phyloP scores from a whole-genome alignment of 2,113 vertebrate species.

The Syrrhaptes paradoxus region DNA sequence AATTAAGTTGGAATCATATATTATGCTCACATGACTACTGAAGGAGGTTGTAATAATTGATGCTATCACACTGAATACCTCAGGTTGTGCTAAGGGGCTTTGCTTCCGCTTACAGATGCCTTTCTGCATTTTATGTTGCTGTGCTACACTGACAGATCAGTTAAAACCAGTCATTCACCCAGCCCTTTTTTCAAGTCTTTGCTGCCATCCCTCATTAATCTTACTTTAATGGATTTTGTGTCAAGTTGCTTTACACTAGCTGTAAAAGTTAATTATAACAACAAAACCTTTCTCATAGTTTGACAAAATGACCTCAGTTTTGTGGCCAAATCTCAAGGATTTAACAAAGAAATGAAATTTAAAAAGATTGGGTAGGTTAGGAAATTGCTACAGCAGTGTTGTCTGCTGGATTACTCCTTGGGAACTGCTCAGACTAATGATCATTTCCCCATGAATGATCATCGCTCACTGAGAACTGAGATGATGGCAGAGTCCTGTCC shows the following conservation, averaged over 20 bases:
- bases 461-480: neutral
- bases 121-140: constrained; percentile 33
- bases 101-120: neutral
- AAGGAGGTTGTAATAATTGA: constrained; percentile 47
- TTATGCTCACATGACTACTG: neutral
- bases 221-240: constrained; percentile 53
- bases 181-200: neutral
- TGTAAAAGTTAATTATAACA: constrained; percentile 57
- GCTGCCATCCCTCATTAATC: constrained; percentile 21
- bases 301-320: constrained; percentile 37
- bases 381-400: neutral
- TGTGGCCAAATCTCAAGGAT: neutral
- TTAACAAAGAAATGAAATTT: constrained; percentile 4
- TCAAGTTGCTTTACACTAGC: constrained; percentile 30
- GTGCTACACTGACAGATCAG: constrained; percentile 6
- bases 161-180: constrained; percentile 16
- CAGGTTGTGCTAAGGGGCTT: constrained; percentile 20
- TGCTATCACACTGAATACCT: constrained; percentile 33
- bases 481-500: neutral
- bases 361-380: neutral
- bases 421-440: neutral
- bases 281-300: neutral
- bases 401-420: neutral
- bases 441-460: neutral
- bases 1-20: constrained; percentile 17